Evolutionary conservation across 92 coral and sea anemone genomes (phyloP).

Genomic region (Zoanthus sociatus): DNA sequence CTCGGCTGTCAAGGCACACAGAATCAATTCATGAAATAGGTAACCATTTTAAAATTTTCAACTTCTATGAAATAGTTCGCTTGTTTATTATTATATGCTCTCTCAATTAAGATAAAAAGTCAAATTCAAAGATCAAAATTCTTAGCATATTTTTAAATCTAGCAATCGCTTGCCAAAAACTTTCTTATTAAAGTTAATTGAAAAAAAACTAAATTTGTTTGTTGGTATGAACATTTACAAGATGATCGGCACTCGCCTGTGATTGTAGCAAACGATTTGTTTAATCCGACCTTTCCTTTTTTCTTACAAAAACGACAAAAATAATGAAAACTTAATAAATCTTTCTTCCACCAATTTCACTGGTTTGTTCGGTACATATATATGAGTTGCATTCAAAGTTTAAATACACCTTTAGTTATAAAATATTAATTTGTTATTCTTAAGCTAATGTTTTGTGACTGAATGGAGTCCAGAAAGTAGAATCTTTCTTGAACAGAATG

Average conservation of each 20-base stretch:
- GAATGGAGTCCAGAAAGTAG: neutral
- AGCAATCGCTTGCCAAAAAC: neutral
- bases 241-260: constrained; percentile 1
- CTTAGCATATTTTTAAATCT: neutral
- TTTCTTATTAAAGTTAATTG: neutral
- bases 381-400: neutral
- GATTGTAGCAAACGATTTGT: constrained; percentile 11
- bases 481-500: too few relatives aligned
- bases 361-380: neutral
- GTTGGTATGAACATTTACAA: neutral
- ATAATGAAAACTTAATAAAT: neutral
- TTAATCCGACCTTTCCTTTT: neutral
- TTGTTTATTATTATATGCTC: too few relatives aligned
- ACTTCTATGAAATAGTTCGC: too few relatives aligned
- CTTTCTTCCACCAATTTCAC: too few relatives aligned
- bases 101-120: too few relatives aligned
- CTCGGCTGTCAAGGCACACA: too few relatives aligned
- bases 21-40: too few relatives aligned
- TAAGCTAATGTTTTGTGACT: neutral
- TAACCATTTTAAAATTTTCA: too few relatives aligned
- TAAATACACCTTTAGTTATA: neutral
- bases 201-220: neutral
- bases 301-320: neutral
- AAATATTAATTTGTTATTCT: constrained; percentile 11
- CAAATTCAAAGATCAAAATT: neutral